A percentile compares a stretch with the other conserved stretches of the same genome.
Evolutionary conservation across 2,797 vertebrate genomes (phyloP).

Genomic region (Muraenolepis orangiensis): DNA sequence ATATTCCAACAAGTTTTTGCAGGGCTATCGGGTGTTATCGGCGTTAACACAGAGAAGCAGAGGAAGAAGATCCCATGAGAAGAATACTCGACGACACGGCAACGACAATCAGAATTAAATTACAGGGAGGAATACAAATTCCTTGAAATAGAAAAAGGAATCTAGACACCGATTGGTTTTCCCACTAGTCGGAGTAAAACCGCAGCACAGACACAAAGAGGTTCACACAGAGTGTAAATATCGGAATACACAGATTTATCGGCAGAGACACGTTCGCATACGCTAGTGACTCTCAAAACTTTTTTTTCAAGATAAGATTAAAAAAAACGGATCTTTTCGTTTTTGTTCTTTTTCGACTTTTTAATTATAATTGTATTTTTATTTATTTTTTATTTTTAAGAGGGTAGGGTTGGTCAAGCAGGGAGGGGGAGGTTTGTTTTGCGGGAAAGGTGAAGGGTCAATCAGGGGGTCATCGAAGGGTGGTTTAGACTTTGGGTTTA

Average conservation of each 20-base stretch:
- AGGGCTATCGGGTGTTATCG: no score
- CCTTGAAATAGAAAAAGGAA: neutral
- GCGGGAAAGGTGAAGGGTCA: neutral
- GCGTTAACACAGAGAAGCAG: neutral
- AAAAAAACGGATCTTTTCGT: no score
- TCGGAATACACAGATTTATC: no score
- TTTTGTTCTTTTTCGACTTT: no score
- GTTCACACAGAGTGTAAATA: neutral
- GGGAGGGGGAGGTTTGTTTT: no score
- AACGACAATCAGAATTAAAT: neutral
- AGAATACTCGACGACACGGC: neutral
- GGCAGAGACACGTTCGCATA: neutral
- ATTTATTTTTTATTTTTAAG: no score
- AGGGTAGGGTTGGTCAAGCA: no score
- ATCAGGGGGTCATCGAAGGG: neutral
- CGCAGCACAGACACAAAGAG: neutral
- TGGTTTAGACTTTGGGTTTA: no score
- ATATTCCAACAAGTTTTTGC: no score
- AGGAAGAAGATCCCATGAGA: neutral
- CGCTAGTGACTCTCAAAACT: neutral
- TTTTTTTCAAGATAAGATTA: neutral
- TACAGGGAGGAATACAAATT: neutral
- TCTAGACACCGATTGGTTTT: neutral
- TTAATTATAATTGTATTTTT: no score
- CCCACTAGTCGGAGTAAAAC: neutral